These are phyloP conservation scores for Caenorhabditis sinica DNA, from an alignment of 2,888 invertebrate species.

Conservation along the genomic window DNA sequence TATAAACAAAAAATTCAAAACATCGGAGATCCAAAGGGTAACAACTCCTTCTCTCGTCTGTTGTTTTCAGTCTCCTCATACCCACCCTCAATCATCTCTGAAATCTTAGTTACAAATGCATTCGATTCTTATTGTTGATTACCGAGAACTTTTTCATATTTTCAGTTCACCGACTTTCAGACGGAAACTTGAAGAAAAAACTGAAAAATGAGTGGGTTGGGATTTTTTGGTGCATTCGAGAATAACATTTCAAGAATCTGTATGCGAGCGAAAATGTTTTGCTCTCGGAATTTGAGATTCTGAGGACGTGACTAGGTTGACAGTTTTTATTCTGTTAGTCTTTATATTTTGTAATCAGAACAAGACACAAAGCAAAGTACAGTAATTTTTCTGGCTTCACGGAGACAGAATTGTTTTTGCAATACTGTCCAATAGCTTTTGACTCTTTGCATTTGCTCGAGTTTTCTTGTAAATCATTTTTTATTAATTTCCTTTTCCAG, in stretches of 20 bases:
- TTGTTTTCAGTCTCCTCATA: conserved; percentile 18
- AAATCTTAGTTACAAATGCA: conserved; percentile 58
- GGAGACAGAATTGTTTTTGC: no score
- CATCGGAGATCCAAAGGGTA: conserved; percentile 30
- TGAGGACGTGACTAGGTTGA: no score
- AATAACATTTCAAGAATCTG: conserved; percentile 13
- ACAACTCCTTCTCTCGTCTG: conserved; percentile 16
- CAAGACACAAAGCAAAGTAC: no score
- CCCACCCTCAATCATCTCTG: conserved; percentile 35
- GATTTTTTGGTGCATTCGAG: no score
- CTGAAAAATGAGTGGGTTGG: not conserved
- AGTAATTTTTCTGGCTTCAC: no score
- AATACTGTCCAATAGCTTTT: no score
- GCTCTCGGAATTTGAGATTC: no score
- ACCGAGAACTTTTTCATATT: conserved; percentile 10
- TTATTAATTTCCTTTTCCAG: not conserved
- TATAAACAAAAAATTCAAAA: conserved; percentile 16
- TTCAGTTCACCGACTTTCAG: conserved; percentile 43
- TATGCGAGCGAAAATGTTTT: no score
- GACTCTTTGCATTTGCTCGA: no score
- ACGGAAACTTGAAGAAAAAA: conserved; percentile 15
- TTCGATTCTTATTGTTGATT: conserved; percentile 50
- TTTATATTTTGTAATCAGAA: no score
- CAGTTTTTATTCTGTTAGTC: no score
- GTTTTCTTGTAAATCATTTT: no score